Evolutionary conservation across 2,888 invertebrate species (phyloP), one percentile per base, ranked within the genome.

Genomic region (Leuctra nigra): DNA sequence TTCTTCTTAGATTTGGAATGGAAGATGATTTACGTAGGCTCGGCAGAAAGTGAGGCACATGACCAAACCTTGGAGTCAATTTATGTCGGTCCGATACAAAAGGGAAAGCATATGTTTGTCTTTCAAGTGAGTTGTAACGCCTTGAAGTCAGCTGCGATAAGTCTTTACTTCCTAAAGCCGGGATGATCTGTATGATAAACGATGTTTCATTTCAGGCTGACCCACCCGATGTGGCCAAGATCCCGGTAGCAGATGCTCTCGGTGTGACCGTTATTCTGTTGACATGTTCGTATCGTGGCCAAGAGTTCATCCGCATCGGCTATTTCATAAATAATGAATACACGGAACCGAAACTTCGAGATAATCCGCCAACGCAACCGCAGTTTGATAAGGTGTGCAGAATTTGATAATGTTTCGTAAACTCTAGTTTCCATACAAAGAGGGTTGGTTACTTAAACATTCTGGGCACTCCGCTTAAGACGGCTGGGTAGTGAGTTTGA

Each of bases 21-120:
- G 98, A 97, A 96, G 75, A 94, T 99, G 83, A 96, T 98, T 58
- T 99, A 99, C 74, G 99, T 99, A 2, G 98, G 98, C 9, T 96
- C 95, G 7, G 97, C 98, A 0, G 97, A 98, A 73, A 94, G 93
- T 1, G 95, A 96, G 68, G 93, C 95, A 61, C 86, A 93, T 68
- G 99, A 99, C 71, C 98, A 99, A 73, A 86, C 92, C 29, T 77
- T 99, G 64, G 99, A 99, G 71, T 95, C 96, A 0, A 97, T 98
- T 38, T 92, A 94, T 68, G 98, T 99, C 0, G 99, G 98, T 0
- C 99, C 98, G 0, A 91, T 99, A 55, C 95, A 97, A 0, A 96
- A 97, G 70, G 99, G 94, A 22, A 82, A 89, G 64, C 94, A 95
- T 73, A 92, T 91, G 80, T 96, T 96, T 74, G 89, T 94, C 0